Evolutionary conservation across 1,140 invertebrate species (phyloP), one percentile per base, ranked within the genome.

Genomic region (Panonychus citri): DNA sequence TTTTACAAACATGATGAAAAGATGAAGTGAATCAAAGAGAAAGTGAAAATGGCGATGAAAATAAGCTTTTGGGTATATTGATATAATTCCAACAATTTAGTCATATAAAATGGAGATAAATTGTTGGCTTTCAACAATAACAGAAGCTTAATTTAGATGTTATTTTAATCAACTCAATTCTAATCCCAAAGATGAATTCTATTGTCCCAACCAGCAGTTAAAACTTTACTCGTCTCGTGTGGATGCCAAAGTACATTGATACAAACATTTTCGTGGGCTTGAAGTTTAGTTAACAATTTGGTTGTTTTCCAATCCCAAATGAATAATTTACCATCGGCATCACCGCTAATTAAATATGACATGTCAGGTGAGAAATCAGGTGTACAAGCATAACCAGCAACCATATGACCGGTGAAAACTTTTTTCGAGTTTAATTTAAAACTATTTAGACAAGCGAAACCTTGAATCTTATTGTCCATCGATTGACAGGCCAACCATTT

Each of bases 281-380:
- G 96, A 84, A 66, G 97, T 67, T 94, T 95, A 66, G 85, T 90
- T 68, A 90, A 94, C 49, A 98, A 74, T 73, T 94, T 91, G 39
- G 90, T 95, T 0, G 88, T 93, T 69, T 97, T 96, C 93, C 93
- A 99, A 68, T 98, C 93, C 94, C 95, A 99, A 37, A 98, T 79
- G 67, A 90, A 97, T 61, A 91, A 82, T 71, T 96, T 97, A 1
- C 95, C 95, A 73, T 99, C 94, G 4, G 91, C 94, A 73, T 99
- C 95, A n/a, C 95, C 95, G 1, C 89, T 97, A 26, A 95, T 82
- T 28, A 99, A 73, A 68, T 97, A 98, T 81, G 82, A 91, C 90
- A 97, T 96, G 70, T 99, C 94, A 0, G 95, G 94, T 1, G 91
- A 95, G 69, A 95, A 99, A 68, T 98, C 93, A 3, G 95, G 73